Conservation (phyloP, 2,113 vertebrate genomes). For the Tonatia bakeri region DNA sequence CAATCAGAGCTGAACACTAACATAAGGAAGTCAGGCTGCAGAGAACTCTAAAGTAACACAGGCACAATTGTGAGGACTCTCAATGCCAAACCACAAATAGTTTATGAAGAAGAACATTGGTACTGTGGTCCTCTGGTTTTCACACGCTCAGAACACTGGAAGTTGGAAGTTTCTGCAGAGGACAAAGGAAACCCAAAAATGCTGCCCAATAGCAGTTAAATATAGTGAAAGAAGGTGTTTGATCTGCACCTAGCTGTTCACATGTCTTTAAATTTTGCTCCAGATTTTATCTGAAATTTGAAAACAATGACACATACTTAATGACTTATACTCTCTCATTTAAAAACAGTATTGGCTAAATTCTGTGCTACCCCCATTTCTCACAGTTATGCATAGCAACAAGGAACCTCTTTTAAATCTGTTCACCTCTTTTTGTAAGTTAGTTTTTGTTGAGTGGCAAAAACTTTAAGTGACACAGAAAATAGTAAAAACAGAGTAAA, state of each 20-base stretch:
- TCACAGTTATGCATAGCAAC: not conserved
- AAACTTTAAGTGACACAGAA: not conserved
- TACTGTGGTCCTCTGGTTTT: not conserved
- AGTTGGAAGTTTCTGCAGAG: not conserved
- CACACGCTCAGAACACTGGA: not conserved
- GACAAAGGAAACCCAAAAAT: not conserved
- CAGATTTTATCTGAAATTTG: not conserved
- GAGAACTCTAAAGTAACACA: not conserved
- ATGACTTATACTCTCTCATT: not conserved
- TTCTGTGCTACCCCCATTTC: not conserved
- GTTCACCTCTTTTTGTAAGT: not conserved
- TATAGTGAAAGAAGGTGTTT: not conserved
- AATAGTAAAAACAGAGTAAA: not conserved
- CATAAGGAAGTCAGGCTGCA: not conserved
- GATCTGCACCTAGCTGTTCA: not conserved
- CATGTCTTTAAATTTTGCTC: not conserved
- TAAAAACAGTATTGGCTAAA: not conserved
- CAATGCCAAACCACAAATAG: constrained; percentile 7
- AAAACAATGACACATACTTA: not conserved
- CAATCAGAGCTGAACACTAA: not conserved
- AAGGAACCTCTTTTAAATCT: not conserved
- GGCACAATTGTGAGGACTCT: not conserved
- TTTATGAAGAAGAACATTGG: not conserved
- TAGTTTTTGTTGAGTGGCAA: not conserved
- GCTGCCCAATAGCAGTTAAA: not conserved